phyloP scores from a whole-genome alignment of 1,140 invertebrate species.

The Battus philenor region DNA sequence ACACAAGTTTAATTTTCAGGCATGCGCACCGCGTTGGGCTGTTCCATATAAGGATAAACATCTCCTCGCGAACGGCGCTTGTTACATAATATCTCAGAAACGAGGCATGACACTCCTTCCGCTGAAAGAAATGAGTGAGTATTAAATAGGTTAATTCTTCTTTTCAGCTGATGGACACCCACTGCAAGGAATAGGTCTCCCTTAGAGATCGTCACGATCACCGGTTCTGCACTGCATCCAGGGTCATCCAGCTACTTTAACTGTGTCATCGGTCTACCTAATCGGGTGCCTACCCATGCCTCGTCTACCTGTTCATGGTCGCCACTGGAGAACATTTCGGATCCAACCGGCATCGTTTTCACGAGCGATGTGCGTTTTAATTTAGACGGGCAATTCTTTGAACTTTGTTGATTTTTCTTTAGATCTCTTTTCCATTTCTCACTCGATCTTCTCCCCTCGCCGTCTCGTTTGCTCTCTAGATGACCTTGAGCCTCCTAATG shows the following conservation, averaged over 20 bases:
- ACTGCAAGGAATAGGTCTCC: too few relatives aligned
- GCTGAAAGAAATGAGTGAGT: slow-evolving; percentile 10
- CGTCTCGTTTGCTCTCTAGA: too few relatives aligned
- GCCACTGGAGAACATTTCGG: not conserved
- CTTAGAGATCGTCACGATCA: too few relatives aligned
- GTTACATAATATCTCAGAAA: slow-evolving; percentile 4
- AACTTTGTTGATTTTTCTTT: not conserved
- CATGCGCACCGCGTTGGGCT: slow-evolving; percentile 6
- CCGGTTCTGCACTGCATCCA: not conserved
- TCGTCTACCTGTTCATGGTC: too few relatives aligned
- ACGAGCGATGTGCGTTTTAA: not conserved
- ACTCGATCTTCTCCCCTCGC: not conserved
- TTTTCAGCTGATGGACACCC: too few relatives aligned
- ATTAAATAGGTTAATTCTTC: not conserved
- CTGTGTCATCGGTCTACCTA: too few relatives aligned
- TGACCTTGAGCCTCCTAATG: too few relatives aligned
- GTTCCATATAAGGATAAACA: slow-evolving; percentile 9
- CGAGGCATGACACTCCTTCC: not conserved
- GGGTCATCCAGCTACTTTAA: too few relatives aligned
- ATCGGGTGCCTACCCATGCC: too few relatives aligned
- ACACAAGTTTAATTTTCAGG: too few relatives aligned
- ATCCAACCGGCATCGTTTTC: not conserved
- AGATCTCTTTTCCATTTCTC: not conserved
- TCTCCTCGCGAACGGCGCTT: not conserved
- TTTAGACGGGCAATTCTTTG: not conserved